These are phyloP conservation scores for Mobula birostris DNA, from an alignment of 2,113 vertebrate species.

Conservation along the genomic window DNA sequence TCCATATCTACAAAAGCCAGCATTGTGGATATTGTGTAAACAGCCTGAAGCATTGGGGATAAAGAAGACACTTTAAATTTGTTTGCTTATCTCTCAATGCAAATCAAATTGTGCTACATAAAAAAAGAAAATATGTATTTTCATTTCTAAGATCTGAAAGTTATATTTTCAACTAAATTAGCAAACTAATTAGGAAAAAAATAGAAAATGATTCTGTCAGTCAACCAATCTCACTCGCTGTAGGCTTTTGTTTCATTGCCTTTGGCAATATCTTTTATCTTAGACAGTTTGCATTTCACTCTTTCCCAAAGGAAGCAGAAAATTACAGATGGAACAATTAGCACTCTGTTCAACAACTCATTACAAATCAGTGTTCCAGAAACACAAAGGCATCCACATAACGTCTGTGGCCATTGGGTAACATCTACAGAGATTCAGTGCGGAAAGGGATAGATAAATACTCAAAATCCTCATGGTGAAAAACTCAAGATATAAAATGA, in stretches of 20 bases:
- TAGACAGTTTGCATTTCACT: conserved; percentile 30
- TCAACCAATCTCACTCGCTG: background rate
- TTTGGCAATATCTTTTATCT: conserved; percentile 23
- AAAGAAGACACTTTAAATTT: conserved; percentile 31
- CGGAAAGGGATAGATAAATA: background rate
- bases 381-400: conserved; percentile 17
- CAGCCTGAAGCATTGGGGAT: background rate
- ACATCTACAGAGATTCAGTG: background rate
- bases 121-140: background rate
- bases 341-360: conserved; percentile 30
- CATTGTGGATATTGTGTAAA: background rate
- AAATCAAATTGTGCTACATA: background rate
- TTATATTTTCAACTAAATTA: conserved; percentile 13
- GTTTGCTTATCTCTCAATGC: background rate
- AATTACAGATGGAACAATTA: conserved; percentile 37
- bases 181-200: conserved; percentile 12
- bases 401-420: background rate
- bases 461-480: background rate
- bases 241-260: conserved; percentile 10
- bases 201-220: background rate
- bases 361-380: conserved; percentile 36
- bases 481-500: background rate
- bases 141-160: background rate
- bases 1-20: background rate
- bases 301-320: conserved; percentile 10